Evolutionary conservation across 2,797 vertebrate genomes (phyloP).

Genomic region (Mus caroli): DNA sequence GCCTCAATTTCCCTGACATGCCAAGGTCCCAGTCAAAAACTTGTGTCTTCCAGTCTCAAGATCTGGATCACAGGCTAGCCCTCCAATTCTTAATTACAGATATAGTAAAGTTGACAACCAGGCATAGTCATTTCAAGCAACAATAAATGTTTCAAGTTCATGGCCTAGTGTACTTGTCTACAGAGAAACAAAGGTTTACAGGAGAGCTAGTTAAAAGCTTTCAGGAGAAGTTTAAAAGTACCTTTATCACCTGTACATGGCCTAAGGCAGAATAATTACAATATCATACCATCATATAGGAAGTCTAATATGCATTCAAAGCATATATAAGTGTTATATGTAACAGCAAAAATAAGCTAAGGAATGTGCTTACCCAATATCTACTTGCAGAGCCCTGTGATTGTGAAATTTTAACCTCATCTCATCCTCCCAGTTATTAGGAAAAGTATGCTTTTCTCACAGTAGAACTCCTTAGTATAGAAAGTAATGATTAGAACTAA

Average conservation of each 20-base stretch:
- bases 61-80: too few relatives aligned
- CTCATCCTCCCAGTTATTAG: neutral
- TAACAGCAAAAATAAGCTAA: neutral
- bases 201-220: neutral
- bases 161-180: neutral
- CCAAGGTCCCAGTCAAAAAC: too few relatives aligned
- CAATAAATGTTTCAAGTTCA: neutral
- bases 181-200: neutral
- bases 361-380: neutral
- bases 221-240: neutral
- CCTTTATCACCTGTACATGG: neutral
- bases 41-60: too few relatives aligned
- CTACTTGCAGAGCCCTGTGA: neutral
- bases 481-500: neutral
- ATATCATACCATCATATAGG: neutral
- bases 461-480: neutral
- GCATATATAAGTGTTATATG: neutral
- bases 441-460: neutral
- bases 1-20: too few relatives aligned
- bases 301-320: too few relatives aligned
- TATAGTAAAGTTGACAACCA: too few relatives aligned
- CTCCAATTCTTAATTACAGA: too few relatives aligned
- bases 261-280: neutral
- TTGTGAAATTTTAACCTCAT: neutral
- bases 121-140: neutral